Evolutionary conservation across 2,888 invertebrate genomes (phyloP).

Genomic region (Brachyptera putata): DNA sequence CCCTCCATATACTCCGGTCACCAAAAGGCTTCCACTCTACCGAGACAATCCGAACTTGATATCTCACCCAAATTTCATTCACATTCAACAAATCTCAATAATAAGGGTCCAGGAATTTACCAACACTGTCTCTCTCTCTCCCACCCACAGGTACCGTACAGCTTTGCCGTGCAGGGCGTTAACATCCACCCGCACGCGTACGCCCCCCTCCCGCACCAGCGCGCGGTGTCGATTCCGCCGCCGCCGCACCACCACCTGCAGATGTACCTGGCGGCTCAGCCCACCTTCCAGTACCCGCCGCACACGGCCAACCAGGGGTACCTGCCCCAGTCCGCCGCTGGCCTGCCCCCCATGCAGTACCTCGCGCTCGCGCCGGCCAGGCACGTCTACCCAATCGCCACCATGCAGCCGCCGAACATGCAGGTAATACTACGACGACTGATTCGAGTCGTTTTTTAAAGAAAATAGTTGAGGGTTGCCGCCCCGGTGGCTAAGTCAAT

Average conservation of each 20-base stretch:
- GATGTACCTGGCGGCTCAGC: conserved; percentile 48
- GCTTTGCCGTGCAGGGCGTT: conserved; percentile 51
- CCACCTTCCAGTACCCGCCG: conserved; percentile 48
- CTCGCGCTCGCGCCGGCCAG: conserved; percentile 41
- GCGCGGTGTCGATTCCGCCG: too few relatives aligned
- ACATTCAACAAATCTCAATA: too few relatives aligned
- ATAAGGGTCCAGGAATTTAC: too few relatives aligned
- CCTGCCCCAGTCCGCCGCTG: conserved; percentile 15
- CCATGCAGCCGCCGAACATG: conserved; percentile 24
- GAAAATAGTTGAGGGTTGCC: too few relatives aligned
- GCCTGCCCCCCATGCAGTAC: conserved; percentile 47
- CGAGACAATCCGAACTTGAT: too few relatives aligned
- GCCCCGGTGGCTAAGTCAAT: too few relatives aligned
- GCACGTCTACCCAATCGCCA: conserved; percentile 44
- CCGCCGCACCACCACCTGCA: conserved; percentile 41
- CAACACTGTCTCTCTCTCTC: too few relatives aligned
- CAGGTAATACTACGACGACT: conserved; percentile 17
- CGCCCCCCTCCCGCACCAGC: too few relatives aligned
- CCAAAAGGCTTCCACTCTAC: too few relatives aligned
- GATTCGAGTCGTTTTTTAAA: too few relatives aligned
- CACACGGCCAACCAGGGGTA: conserved; percentile 34
- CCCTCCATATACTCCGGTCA: too few relatives aligned
- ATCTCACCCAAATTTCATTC: too few relatives aligned
- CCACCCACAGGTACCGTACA: conserved; percentile 57
- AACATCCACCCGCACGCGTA: conserved; percentile 54